A percentile compares a stretch with the other conserved stretches of the same genome.
These are phyloP conservation scores for Daphoenositta chrysoptera DNA, from an alignment of 2,113 vertebrate species.

Conservation along the genomic window DNA sequence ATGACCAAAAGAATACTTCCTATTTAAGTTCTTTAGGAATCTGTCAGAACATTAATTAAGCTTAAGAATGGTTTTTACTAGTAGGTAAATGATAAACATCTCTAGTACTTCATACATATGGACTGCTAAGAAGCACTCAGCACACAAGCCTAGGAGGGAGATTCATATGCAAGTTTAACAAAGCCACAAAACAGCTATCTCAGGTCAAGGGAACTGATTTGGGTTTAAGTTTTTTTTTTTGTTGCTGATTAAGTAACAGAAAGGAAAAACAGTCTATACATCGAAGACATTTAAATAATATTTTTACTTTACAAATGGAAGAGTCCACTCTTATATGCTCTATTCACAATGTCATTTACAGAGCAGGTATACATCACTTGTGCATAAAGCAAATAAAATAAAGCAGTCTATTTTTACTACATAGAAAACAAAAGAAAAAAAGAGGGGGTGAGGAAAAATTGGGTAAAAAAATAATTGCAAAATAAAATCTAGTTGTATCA, in stretches of 20 bases:
- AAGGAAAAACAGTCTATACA: not conserved
- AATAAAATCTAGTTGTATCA: not conserved
- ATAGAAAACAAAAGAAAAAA: not conserved
- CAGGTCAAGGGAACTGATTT: not conserved
- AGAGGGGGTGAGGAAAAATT: fast-evolving
- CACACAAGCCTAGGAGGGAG: not conserved
- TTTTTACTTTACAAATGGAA: not conserved
- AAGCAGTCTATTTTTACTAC: not conserved
- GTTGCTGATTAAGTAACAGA: not conserved
- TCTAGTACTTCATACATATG: not conserved
- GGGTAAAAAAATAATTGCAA: not conserved
- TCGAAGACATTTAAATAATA: not conserved
- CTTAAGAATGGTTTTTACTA: not conserved
- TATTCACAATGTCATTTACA: not conserved
- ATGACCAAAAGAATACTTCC: not conserved
- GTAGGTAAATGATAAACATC: not conserved
- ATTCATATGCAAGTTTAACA: not conserved
- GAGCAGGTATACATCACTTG: not conserved
- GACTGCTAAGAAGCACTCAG: not conserved
- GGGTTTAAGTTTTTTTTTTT: not conserved
- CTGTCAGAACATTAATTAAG: not conserved
- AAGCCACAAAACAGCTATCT: not conserved
- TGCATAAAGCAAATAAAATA: not conserved
- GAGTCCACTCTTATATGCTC: not conserved
- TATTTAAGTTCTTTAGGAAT: not conserved